Evolutionary conservation across 2,113 vertebrate genomes (phyloP).

Genomic region (Sus scrofa): DNA sequence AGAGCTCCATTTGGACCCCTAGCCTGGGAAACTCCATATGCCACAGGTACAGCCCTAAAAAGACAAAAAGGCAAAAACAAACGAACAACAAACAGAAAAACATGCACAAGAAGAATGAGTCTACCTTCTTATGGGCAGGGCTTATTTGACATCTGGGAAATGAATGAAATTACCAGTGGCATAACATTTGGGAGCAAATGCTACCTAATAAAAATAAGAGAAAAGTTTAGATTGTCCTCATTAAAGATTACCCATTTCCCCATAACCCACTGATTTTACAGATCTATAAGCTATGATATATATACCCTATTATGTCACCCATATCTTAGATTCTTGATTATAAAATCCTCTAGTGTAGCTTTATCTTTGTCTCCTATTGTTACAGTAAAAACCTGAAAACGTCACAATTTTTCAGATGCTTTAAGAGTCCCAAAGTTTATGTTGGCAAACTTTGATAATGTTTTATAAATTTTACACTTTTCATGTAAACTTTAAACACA

Average conservation of each 20-base stretch:
- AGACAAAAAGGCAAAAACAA: too few relatives aligned
- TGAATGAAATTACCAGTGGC: not conserved
- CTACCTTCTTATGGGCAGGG: not conserved
- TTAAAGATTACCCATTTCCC: not conserved
- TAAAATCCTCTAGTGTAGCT: not conserved
- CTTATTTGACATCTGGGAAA: slow-evolving; percentile 47
- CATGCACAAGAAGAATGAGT: not conserved
- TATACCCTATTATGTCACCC: not conserved
- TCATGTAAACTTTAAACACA: not conserved
- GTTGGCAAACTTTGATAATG: not conserved
- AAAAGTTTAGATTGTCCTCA: not conserved
- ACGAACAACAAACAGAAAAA: too few relatives aligned
- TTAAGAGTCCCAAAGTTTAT: not conserved
- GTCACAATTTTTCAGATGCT: not conserved
- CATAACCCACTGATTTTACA: not conserved
- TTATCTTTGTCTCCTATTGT: not conserved
- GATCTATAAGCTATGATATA: not conserved
- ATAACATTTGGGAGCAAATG: not conserved
- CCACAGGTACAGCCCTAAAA: too few relatives aligned
- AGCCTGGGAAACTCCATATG: too few relatives aligned
- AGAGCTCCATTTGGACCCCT: too few relatives aligned
- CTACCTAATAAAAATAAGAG: not conserved
- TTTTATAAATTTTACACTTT: not conserved
- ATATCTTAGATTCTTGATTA: not conserved
- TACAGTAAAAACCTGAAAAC: not conserved